Conservation (phyloP, 1,140 invertebrate species). For the Anagrus nilaparvatae region DNA sequence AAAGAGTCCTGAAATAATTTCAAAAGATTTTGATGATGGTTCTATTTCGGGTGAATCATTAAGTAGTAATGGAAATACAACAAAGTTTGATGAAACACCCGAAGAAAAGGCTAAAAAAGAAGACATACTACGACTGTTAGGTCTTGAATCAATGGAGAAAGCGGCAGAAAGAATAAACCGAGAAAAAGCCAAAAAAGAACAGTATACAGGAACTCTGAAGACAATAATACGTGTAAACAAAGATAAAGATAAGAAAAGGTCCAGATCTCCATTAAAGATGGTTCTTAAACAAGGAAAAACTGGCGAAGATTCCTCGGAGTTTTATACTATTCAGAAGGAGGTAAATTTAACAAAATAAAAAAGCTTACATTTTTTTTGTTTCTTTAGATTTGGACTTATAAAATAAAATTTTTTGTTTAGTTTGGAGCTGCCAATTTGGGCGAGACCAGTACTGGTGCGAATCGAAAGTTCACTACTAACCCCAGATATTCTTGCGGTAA, state of each 20-base stretch:
- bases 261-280: constrained; percentile 63
- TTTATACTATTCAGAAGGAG: constrained; percentile 70
- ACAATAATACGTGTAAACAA: constrained; percentile 64
- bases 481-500: constrained; percentile 45
- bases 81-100: constrained; percentile 39
- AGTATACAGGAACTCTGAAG: constrained; percentile 65
- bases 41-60: constrained; percentile 40
- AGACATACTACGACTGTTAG: constrained; percentile 36
- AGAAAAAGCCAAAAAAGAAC: constrained; percentile 32
- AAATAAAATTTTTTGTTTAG: constrained; percentile 30
- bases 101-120: constrained; percentile 44
- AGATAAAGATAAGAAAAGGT: constrained; percentile 46
- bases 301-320: constrained; percentile 49
- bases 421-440: constrained; percentile 39
- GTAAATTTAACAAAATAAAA: constrained; percentile 38
- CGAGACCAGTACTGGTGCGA: constrained; percentile 45
- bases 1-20: constrained; percentile 26
- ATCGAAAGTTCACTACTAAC: constrained; percentile 45
- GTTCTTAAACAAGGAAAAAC: constrained; percentile 60
- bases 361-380: constrained; percentile 9
- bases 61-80: constrained; percentile 23
- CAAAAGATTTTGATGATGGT: constrained; percentile 43
- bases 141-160: constrained; percentile 38
- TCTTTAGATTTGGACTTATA: constrained; percentile 6
- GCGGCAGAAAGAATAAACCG: constrained; percentile 31